Base-by-base conservation (phyloP, 2,888 invertebrate genomes). In the Rhagophthalmus giganteus region DNA sequence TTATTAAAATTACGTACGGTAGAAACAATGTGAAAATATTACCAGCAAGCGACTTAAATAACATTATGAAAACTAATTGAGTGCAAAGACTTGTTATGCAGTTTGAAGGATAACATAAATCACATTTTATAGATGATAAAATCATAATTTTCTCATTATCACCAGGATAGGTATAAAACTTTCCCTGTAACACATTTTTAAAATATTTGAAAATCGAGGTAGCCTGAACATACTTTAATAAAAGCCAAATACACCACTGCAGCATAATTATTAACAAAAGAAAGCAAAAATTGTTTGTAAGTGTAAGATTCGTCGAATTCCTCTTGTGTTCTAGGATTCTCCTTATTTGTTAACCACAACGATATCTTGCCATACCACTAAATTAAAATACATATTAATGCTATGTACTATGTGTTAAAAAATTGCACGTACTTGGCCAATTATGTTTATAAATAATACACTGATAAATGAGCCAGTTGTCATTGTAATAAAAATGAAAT, bases 41-140 rank as follows among this genome's bases (percentile, higher is more conserved):
- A 62, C 77, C 78, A 46, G 74, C 49, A 25, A 80, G 65, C 59
- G 80, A 79, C 65, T 82, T 82, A 9, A 81, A 78, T 28, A 81
- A 71, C 76, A 82, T 78, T 54, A 81, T 79, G 40, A 80, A 77
- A 9, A 78, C 74, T 37, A 84, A 66, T 59, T 81, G 80, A 39
- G 82, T 76, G 57, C 78, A 78, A 20, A 83, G 65, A 63, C 83
- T 81, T 12, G 78, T 75, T 7, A 81, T 71, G 65, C 83, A 84
- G 1, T 82, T 81, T 2, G 78, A 74, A 2, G 76, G 75, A 56
- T 75, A 75, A 56, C 79, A 79, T 59, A 71, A 63, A 54, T 78
- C 76, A 25, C 68, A 65, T 24, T 61, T 61, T 1, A 73, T 61
- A 11, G 66, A 64, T n/a, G 34, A 44, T 16, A 63, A 34, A 32